Evolutionary conservation across 2,113 vertebrate species (phyloP).

Genomic region (Eulemur rufifrons): DNA sequence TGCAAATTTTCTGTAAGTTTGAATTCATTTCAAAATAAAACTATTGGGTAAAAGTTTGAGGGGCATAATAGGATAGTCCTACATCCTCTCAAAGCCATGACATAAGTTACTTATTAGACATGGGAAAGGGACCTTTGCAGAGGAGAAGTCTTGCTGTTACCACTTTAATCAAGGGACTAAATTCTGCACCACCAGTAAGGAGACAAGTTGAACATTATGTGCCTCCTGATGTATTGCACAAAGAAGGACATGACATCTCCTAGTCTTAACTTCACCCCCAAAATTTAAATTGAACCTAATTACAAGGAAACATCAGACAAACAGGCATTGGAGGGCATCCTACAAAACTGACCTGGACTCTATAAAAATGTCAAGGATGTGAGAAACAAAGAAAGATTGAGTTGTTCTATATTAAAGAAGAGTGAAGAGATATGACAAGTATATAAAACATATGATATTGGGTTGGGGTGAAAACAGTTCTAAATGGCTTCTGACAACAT

Average conservation of each 20-base stretch:
- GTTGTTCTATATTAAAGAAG: background rate
- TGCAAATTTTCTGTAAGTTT: background rate
- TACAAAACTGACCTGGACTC: background rate
- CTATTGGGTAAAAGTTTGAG: background rate
- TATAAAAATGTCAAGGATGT: background rate
- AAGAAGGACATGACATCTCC: background rate
- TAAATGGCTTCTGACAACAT: background rate
- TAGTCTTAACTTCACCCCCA: background rate
- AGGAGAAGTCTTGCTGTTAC: background rate
- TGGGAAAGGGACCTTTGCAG: background rate
- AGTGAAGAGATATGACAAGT: background rate
- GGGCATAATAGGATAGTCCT: background rate
- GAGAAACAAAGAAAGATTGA: background rate
- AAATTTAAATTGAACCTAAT: background rate
- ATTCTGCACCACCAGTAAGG: background rate
- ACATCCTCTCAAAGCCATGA: background rate
- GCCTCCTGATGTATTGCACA: background rate
- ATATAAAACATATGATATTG: background rate
- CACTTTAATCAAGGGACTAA: background rate
- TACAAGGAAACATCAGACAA: background rate
- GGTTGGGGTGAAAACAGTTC: background rate
- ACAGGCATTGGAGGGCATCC: background rate
- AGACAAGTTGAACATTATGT: background rate
- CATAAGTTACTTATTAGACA: background rate
- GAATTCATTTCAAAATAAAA: conserved; percentile 38